A percentile compares a stretch with the other conserved stretches of the same genome.
Conservation (phyloP, 2,888 invertebrate genomes). For the Thecophora atra region DNA sequence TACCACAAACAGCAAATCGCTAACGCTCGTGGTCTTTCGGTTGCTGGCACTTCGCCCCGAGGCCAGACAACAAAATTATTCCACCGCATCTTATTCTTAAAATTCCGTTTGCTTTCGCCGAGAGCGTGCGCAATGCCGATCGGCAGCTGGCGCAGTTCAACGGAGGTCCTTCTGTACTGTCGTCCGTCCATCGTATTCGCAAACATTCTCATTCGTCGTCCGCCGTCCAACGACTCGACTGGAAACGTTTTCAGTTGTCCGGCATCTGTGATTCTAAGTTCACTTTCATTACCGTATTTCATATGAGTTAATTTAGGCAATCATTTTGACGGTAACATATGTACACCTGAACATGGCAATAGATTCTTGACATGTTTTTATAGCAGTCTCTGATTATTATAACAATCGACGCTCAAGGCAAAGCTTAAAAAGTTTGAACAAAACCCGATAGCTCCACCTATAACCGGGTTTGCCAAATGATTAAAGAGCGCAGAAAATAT, state of each 20-base stretch:
- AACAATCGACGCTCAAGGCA: no score
- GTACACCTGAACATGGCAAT: not conserved
- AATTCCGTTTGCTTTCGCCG: conserved; percentile 39
- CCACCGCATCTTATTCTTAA: conserved; percentile 49
- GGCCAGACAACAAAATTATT: conserved; percentile 65
- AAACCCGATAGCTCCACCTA: no score
- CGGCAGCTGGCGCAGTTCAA: conserved; percentile 28
- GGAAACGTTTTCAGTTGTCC: not conserved
- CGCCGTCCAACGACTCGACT: not conserved
- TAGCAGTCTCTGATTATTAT: no score
- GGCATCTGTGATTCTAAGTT: conserved; percentile 2
- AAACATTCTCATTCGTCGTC: not conserved
- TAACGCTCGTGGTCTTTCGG: conserved; percentile 54
- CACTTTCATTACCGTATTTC: conserved; percentile 9
- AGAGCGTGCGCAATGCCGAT: conserved; percentile 49
- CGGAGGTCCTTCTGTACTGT: conserved; percentile 25
- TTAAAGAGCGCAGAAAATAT: no score
- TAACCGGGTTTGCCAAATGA: no score
- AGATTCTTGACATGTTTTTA: not conserved
- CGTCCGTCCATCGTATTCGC: not conserved
- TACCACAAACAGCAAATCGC: conserved; percentile 56
- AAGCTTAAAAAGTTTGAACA: no score
- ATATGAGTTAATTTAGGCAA: conserved; percentile 30
- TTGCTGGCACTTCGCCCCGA: conserved; percentile 64
- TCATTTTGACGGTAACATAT: conserved; percentile 16